Base-by-base conservation (phyloP, 1,140 invertebrate species). In the Tetramorium alpestre region DNA sequence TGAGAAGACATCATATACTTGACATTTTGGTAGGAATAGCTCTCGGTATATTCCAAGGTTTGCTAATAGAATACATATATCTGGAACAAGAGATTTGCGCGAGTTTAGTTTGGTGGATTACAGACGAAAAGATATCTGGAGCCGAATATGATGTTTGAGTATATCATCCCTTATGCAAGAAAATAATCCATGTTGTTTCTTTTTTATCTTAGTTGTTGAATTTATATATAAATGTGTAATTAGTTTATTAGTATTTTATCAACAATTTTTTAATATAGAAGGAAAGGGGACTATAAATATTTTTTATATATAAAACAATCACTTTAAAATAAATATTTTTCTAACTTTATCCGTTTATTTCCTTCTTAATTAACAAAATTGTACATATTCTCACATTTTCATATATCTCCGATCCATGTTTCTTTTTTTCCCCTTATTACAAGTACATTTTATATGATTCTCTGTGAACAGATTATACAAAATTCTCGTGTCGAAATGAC, bases 1-100 rank as follows among this genome's bases (percentile, higher is more conserved):
- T 98, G 81, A 96, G 97, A 65, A 96, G 98, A 85, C 99, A 99
- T 95, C 97, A 98, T 94, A 93, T 99, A 44, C 93, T 98, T 8
- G 99, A 99, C 96, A 97, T 99, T 10, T 28, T 97, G 1, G 97
- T 95, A 64, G 99, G 99, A 22, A 93, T 97, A 58, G 38, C 96
- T 1, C 94, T 99, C 56, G 99, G 99, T 1, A 93, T 98, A 22
- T 28, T 97, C 1, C 97, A 98, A 94, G 97, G 97, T 84, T 87
- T 97, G 0, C 87, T 98, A 2, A 93, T 98, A 72, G 94, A 95
- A 58, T 72, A 97, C 0, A 92, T 98, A 10, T 98, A 98, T 97
- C 92, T 98, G 10, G 95, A 96, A 47, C 92, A 96, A 70, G 89
- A 94, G 13, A 96, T 96, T 2, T 95, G 96, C 18, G 88, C 88